phyloP scores from a whole-genome alignment of 2,888 invertebrate genomes.

The Dryobota labecula region DNA sequence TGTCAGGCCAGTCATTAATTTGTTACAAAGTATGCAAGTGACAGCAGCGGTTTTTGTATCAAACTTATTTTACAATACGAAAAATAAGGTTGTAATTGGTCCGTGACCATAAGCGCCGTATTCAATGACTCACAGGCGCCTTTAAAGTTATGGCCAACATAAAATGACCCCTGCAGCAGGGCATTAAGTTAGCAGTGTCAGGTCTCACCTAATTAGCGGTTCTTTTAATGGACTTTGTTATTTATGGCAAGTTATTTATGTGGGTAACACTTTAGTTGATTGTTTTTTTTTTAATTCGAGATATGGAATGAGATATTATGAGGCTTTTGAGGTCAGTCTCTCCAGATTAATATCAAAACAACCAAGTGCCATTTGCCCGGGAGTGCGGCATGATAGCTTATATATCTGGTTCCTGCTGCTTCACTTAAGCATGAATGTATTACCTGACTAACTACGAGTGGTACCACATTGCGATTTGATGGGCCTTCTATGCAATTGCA shows the following conservation, averaged over 20 bases:
- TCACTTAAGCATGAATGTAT: background rate
- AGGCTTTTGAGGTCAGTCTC: background rate
- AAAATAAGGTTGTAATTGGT: conserved; percentile 54
- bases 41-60: conserved; percentile 41
- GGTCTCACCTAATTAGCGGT: conserved; percentile 37
- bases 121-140: conserved; percentile 52
- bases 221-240: conserved; percentile 34
- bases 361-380: background rate
- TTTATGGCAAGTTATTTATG: conserved; percentile 51
- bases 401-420: background rate
- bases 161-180: conserved; percentile 20
- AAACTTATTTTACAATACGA: conserved; percentile 43
- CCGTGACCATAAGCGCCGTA: conserved; percentile 44
- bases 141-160: conserved; percentile 22
- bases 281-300: conserved; percentile 12
- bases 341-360: conserved; percentile 4
- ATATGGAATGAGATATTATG: conserved; percentile 21
- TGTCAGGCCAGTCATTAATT: conserved; percentile 14
- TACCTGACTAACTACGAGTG: background rate
- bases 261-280: conserved; percentile 14
- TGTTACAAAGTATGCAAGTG: conserved; percentile 16
- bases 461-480: too few species aligned
- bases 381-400: background rate
- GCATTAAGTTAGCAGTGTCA: background rate
- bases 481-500: background rate